Evolutionary conservation across 2,888 invertebrate genomes (phyloP), one percentile per base, ranked within the genome.

Genomic region (Euphydryas editha): DNA sequence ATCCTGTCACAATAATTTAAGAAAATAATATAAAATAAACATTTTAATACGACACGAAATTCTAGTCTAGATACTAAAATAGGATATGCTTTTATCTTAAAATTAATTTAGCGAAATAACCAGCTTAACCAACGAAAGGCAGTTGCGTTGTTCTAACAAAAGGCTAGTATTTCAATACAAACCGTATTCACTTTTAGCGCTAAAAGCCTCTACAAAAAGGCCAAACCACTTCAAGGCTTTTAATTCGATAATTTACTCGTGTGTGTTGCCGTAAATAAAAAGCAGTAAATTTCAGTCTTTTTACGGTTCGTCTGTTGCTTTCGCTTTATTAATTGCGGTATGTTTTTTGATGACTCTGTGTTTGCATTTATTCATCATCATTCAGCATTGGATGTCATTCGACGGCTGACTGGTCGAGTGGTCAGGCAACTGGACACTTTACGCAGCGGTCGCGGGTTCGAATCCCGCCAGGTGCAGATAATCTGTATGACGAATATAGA

Each of bases 231-330:
- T 59, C 59, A 59, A n/a, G 47, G 46, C 36, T 47, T 59, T 58
- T 36, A 59, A 59, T 59, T 59, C 59, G 30, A 18, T 47, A 59
- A 59, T 46, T 46, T 13, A 17, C 54, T 54, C 54, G n/a, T 54
- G 54, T 54, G 54, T 36, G 54, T 36, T 30, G 10, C 15, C 24
- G 24, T 24, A 36, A 54, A 54, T 54, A 54, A 54, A 54, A 54
- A 30, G 4, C 51, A 30, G 10, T 10, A 54, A 54, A 54, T 17
- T 54, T 54, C 17, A 17, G 15, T 36, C 36, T 54, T 47, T 54
- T 10, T 17, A 36, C 54, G 36, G 54, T 36, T 54, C 36, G 54
- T 54, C 17, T 54, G 54, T 36, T 54, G 54, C 30, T 54, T 36
- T 18, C 54, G 54, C 54, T 54, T 54, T 36, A 54, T 36, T 54